These are phyloP conservation scores for Drosophila sordidula DNA, from an alignment of 2,888 invertebrate species.

Conservation along the genomic window DNA sequence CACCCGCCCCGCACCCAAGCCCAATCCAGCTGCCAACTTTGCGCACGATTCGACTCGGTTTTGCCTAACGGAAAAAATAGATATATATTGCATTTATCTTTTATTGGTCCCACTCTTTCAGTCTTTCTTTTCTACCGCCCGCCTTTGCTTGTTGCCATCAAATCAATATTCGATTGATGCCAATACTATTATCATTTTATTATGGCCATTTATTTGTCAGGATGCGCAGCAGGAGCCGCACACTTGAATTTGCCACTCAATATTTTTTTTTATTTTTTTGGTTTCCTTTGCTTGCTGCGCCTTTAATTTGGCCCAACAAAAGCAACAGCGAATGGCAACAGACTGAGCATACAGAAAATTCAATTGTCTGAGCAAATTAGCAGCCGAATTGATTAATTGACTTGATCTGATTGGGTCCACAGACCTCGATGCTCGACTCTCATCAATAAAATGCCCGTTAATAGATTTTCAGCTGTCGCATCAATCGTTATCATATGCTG, in stretches of 20 bases:
- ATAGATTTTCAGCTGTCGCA: conserved; percentile 31
- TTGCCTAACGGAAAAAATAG: conserved; percentile 49
- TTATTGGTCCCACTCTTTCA: conserved; percentile 60
- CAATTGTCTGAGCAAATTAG: conserved; percentile 64
- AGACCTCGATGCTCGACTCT: conserved; percentile 15
- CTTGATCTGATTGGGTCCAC: conserved; percentile 48
- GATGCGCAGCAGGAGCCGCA: conserved; percentile 28
- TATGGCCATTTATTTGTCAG: conserved; percentile 77
- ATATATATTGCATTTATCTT: conserved; percentile 75
- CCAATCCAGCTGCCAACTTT: conserved; percentile 25
- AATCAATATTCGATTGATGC: conserved; percentile 81
- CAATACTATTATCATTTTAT: conserved; percentile 80
- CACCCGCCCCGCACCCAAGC: conserved; percentile 4
- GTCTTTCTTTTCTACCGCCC: background rate
- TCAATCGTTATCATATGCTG: conserved; percentile 8
- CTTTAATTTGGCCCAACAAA: conserved; percentile 14
- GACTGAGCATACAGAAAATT: conserved; percentile 21
- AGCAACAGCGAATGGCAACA: background rate
- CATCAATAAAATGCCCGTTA: conserved; percentile 23
- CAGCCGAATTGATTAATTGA: conserved; percentile 69
- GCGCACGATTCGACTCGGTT: conserved; percentile 51
- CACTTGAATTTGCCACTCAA: conserved; percentile 49
- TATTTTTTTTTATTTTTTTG: conserved; percentile 31
- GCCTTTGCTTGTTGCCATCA: conserved; percentile 55
- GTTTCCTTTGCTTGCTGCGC: conserved; percentile 22